These are phyloP conservation scores for Aphelenchoides avenae DNA, from an alignment of 1,140 invertebrate species.

Conservation along the genomic window DNA sequence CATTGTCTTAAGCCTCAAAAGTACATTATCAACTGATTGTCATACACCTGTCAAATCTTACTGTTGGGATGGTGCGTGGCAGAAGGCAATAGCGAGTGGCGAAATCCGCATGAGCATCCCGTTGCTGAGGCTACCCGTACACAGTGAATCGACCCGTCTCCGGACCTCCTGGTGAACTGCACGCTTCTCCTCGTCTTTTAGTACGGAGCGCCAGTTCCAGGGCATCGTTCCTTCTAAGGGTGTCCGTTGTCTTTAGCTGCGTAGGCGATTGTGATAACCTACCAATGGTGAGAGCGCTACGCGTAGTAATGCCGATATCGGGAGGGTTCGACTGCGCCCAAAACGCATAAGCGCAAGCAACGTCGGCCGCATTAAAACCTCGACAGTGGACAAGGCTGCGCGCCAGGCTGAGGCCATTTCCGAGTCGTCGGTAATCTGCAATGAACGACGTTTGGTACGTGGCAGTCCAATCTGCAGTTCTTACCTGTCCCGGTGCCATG, in stretches of 20 bases:
- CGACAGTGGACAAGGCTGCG: constrained; percentile 15
- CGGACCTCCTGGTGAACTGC: constrained; percentile 5
- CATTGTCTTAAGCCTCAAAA: constrained; percentile 15
- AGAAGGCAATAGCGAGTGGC: constrained; percentile 24
- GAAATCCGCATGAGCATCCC: constrained; percentile 36
- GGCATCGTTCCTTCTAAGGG: neutral
- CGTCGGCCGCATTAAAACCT: constrained; percentile 16
- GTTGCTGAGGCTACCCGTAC: constrained; percentile 29
- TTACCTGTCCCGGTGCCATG: constrained; percentile 16
- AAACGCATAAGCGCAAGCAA: constrained; percentile 25
- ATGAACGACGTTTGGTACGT: neutral
- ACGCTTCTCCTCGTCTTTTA: constrained; percentile 10
- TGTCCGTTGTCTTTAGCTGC: no score
- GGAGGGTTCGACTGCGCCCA: constrained; percentile 25
- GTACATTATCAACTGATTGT: neutral
- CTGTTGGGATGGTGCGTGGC: constrained; percentile 11
- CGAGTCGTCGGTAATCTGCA: constrained; percentile 29
- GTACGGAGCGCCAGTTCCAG: constrained; percentile 1
- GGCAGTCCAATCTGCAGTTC: neutral
- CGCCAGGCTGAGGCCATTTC: constrained; percentile 32
- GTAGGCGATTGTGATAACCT: constrained; percentile 5
- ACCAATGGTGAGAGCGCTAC: constrained; percentile 11
- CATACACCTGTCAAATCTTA: neutral
- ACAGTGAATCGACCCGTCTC: constrained; percentile 10
- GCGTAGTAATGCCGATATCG: constrained; percentile 30